Conservation (phyloP, 2,113 vertebrate genomes). For the Odocoileus virginianus region DNA sequence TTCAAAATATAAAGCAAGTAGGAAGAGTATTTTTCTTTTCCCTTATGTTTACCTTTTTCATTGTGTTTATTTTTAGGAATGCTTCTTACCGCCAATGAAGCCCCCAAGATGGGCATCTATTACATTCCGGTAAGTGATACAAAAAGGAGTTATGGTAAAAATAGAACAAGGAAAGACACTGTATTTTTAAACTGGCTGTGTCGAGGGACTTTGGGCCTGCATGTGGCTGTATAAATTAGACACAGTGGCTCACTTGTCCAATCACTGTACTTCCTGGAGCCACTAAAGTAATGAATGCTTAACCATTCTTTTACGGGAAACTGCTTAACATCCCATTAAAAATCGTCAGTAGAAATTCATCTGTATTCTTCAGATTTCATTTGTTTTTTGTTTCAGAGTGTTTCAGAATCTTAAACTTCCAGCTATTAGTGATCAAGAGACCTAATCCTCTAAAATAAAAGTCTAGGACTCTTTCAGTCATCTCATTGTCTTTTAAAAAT, state of each 20-base stretch:
- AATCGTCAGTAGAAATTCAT: background rate
- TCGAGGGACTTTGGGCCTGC: background rate
- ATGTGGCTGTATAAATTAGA: background rate
- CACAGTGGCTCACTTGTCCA: background rate
- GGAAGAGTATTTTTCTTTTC: background rate
- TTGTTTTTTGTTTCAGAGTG: background rate
- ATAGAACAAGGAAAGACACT: background rate
- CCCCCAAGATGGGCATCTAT: slow-evolving; percentile 97
- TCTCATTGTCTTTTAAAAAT: background rate
- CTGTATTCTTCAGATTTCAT: background rate
- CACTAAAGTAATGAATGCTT: background rate
- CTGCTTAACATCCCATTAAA: background rate
- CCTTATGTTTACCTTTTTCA: slow-evolving; percentile 31
- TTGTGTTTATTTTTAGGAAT: slow-evolving; percentile 86
- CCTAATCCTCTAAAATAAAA: background rate
- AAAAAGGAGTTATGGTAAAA: background rate
- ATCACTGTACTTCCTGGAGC: background rate
- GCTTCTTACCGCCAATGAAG: slow-evolving; percentile 96
- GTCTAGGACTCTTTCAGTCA: accelerated
- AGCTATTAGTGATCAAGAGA: background rate
- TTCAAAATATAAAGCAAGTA: background rate
- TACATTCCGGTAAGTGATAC: slow-evolving; percentile 93
- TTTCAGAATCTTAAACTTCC: slow-evolving; percentile 28
- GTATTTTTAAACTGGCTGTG: slow-evolving; percentile 12
- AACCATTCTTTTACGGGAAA: accelerated